A percentile compares a stretch with the other conserved stretches of the same genome.
Conservation (phyloP, 2,113 vertebrate genomes). For the Procapra przewalskii region DNA sequence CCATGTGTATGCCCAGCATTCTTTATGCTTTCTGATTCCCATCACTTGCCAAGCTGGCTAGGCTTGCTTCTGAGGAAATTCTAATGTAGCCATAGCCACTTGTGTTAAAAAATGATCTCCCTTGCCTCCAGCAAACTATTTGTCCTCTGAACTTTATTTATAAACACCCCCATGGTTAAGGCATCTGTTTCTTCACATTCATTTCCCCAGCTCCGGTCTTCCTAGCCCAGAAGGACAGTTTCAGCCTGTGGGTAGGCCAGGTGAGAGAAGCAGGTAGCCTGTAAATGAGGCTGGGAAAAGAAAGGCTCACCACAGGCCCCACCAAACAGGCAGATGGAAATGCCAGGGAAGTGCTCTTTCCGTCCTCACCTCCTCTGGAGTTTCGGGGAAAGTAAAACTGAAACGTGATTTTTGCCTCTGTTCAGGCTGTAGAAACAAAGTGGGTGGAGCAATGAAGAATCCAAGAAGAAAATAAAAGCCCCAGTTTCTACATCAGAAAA, state of each 20-base stretch:
- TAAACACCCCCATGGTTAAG: constrained; percentile 44
- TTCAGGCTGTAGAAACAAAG: constrained; percentile 11
- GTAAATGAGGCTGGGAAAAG: neutral
- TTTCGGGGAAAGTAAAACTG: neutral
- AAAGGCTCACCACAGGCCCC: neutral
- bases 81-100: constrained; percentile 6
- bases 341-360: neutral
- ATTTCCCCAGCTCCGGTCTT: constrained; percentile 8
- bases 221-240: neutral
- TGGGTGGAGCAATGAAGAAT: neutral
- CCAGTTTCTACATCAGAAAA: neutral
- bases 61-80: constrained; percentile 25
- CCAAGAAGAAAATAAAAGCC: neutral
- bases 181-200: constrained; percentile 56
- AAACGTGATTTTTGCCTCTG: neutral
- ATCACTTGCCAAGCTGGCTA: neutral
- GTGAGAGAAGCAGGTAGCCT: neutral
- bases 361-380: constrained; percentile 8
- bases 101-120: constrained; percentile 26
- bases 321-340: neutral
- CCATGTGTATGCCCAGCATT: neutral
- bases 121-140: constrained; percentile 52
- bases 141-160: constrained; percentile 65
- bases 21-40: constrained; percentile 27
- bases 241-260: neutral